Evolutionary conservation across 1,140 invertebrate species (phyloP).

Genomic region (Temnothorax curvispinosus): DNA sequence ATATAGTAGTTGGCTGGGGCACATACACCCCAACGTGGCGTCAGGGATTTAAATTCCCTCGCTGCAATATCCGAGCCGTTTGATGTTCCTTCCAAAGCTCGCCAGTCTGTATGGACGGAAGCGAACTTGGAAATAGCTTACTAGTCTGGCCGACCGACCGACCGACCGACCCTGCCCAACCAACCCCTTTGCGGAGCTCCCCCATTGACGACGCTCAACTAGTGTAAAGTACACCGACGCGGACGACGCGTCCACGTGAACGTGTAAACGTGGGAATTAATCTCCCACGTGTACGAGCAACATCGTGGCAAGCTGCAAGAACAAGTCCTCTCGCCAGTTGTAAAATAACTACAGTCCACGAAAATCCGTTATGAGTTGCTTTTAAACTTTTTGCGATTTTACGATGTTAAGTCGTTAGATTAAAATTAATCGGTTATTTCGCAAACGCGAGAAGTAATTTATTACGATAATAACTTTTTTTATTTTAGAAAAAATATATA

Average conservation of each 20-base stretch:
- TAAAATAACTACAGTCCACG: not conserved
- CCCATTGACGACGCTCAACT: slow-evolving; percentile 38
- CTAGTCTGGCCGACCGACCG: slow-evolving; percentile 40
- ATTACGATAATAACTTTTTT: not conserved
- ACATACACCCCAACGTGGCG: slow-evolving; percentile 48
- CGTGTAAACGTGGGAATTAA: not conserved
- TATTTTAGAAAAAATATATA: not conserved
- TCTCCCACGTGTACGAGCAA: slow-evolving; percentile 37
- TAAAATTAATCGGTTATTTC: not conserved
- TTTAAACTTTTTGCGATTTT: not conserved
- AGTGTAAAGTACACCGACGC: slow-evolving; percentile 47
- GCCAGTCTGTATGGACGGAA: slow-evolving; percentile 64
- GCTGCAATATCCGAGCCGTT: slow-evolving; percentile 75
- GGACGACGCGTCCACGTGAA: not conserved
- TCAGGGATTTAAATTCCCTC: slow-evolving; percentile 76
- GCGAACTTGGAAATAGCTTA: slow-evolving; percentile 75
- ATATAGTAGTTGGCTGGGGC: not conserved
- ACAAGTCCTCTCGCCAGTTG: not conserved
- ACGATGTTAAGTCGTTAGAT: not conserved
- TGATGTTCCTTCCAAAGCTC: slow-evolving; percentile 74
- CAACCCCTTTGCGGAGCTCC: slow-evolving; percentile 26
- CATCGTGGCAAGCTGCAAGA: slow-evolving; percentile 30
- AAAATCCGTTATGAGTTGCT: not conserved
- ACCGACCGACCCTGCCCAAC: slow-evolving; percentile 28
- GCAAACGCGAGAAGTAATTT: not conserved